A percentile compares a stretch with the other conserved stretches of the same genome.
phyloP scores from a whole-genome alignment of 2,797 vertebrate genomes.

The Tauraco hartlaubi region DNA sequence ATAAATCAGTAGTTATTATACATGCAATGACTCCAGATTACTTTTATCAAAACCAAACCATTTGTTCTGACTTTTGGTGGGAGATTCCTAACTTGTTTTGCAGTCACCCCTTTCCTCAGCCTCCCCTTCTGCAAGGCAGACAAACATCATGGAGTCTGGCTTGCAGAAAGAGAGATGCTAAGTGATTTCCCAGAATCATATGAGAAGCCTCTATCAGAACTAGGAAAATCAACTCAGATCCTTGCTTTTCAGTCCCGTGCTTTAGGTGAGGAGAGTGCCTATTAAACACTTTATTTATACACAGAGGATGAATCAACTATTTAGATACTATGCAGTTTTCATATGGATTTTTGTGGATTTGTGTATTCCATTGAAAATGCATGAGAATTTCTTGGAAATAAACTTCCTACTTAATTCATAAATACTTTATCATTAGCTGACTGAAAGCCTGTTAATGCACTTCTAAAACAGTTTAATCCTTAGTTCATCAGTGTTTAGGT shows the following conservation, averaged over 20 bases:
- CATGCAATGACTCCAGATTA: neutral
- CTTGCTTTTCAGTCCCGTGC: neutral
- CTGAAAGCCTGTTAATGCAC: neutral
- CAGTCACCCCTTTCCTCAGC: neutral
- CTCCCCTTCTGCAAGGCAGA: neutral
- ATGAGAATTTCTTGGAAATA: neutral
- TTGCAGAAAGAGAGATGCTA: neutral
- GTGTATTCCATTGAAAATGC: neutral
- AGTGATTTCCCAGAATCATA: neutral
- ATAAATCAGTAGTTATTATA: neutral
- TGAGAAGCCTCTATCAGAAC: neutral
- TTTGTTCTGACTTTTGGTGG: constrained; percentile 33
- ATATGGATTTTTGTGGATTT: neutral
- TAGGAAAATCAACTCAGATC: neutral
- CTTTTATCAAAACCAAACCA: constrained; percentile 52
- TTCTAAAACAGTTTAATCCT: neutral
- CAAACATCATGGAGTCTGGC: neutral
- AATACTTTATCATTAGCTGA: neutral
- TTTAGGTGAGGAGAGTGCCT: neutral
- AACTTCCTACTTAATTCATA: neutral
- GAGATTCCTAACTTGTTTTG: neutral
- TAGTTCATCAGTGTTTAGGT: neutral
- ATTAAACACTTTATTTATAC: constrained; percentile 63
- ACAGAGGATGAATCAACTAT: neutral
- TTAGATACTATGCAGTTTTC: neutral